Percentiles rank a stretch among this genome's conserved stretches.
Evolutionary conservation across 2,113 vertebrate genomes (phyloP).

Genomic region (Turdus rufiventris): DNA sequence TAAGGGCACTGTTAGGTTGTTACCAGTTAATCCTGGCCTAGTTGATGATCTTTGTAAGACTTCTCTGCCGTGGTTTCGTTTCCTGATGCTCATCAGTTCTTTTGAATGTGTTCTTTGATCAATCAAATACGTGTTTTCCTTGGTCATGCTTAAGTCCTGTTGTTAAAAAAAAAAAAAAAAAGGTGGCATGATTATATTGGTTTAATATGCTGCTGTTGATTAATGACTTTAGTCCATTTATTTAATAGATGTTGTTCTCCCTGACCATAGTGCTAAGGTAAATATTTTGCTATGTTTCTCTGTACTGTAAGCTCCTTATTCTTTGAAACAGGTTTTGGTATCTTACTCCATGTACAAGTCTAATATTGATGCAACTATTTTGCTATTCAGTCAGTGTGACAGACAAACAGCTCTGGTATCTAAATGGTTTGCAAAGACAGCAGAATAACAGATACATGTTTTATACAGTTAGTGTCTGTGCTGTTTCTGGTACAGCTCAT

Average conservation of each 20-base stretch:
- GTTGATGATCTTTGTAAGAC: background rate
- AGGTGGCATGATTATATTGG: background rate
- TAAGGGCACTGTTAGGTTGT: background rate
- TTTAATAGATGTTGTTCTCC: constrained; percentile 3
- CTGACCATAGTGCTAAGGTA: background rate
- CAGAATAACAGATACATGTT: background rate
- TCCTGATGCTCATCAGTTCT: background rate
- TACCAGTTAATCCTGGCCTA: background rate
- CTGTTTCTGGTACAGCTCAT: background rate
- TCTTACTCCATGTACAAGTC: background rate
- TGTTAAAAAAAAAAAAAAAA: background rate
- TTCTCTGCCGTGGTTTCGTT: background rate
- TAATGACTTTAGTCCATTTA: constrained; percentile 3
- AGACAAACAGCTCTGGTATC: background rate
- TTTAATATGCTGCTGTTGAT: background rate
- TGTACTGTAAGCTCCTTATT: background rate
- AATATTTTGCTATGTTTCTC: background rate
- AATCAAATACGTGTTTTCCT: background rate
- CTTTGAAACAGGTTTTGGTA: background rate
- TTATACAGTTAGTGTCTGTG: background rate
- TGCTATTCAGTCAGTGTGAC: background rate
- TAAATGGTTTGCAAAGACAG: background rate
- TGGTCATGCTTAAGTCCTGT: background rate
- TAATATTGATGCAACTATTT: background rate
- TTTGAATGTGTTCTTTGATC: background rate